Base-by-base conservation (phyloP, 2,113 vertebrate genomes). In the Myotis davidii region DNA sequence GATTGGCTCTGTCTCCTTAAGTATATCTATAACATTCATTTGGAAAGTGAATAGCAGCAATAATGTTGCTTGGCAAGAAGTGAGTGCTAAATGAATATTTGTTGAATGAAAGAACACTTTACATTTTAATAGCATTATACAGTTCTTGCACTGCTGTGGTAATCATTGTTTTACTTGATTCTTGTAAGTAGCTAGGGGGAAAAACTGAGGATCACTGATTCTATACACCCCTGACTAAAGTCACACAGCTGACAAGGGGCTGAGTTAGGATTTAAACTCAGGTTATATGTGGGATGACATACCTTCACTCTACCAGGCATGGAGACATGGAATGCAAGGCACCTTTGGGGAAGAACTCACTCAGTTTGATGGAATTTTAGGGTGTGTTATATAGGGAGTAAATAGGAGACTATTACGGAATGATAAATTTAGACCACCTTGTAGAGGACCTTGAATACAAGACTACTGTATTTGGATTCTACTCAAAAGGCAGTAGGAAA, bases 31-130 rank as follows among this genome's bases (percentile, higher is more conserved):
- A 79, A 34, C 3, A 18, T 73, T 95, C 37, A 92, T 76, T 95
- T 96, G 79, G 29, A 89, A 95, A 91, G 72, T 89, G 52, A 93
- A 86, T 34, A 91, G 23, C 70, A 91, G 87, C 16, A 95, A 45
- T 96, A 85, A 83, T 95, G 52, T 90, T 88, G 56, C 64, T 56
- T 93, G 86, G 64, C 64, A 96, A 88, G 77, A 91, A 82, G 82
- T 91, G 67, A 64, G 34, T 95, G 88, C 83, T 94, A 94, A 95
- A 84, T 91, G 74, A 95, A 61, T 95, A 94, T 93, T 94, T 96
- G 50, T 52, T 95, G 79, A 96, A 93, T 87, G 52, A 78, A 88
- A 88, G 32, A 29, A 73, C 34, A 90, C 39, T 81, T 91, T 50
- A 78, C 25, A 83, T 95, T 72, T 59, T 91, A 90, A 73, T 76